Percentiles rank a stretch among this genome's conserved stretches.
Evolutionary conservation across 2,113 vertebrate species (phyloP).

Genomic region (Orthonyx spaldingii): DNA sequence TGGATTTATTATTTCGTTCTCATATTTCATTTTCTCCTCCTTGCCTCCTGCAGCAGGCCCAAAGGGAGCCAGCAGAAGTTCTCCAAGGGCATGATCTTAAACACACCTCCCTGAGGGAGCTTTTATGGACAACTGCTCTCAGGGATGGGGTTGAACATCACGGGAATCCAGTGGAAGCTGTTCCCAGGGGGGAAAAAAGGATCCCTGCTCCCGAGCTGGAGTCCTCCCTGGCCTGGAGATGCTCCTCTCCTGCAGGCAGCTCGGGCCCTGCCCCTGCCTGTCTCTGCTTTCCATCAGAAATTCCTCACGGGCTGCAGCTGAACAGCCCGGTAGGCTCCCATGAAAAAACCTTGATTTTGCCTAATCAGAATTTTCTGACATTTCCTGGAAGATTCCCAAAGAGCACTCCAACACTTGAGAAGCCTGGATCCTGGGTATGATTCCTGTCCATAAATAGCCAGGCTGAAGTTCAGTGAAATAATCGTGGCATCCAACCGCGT

Average conservation of each 20-base stretch:
- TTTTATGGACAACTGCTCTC: not conserved
- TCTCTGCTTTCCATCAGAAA: not conserved
- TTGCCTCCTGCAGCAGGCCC: not conserved
- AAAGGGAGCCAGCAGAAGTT: not conserved
- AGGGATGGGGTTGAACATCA: not conserved
- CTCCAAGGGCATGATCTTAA: not conserved
- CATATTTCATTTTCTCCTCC: not conserved
- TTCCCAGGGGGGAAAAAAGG: not conserved
- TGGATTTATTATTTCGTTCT: not conserved
- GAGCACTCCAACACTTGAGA: not conserved
- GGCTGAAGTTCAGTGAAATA: not conserved
- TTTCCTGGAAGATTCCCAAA: constrained; percentile 45
- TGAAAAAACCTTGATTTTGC: constrained; percentile 28
- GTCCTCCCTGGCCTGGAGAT: not conserved
- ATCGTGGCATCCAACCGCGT: not conserved
- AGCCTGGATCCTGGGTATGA: not conserved
- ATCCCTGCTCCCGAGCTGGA: not conserved
- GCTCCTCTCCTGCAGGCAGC: not conserved
- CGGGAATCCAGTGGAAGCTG: not conserved
- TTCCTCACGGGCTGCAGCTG: not conserved
- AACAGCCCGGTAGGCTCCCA: not conserved
- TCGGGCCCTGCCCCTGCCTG: not conserved
- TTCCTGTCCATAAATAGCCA: constrained; percentile 50
- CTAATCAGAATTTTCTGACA: constrained; percentile 27
- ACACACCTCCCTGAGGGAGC: not conserved